These are phyloP conservation scores for Apamea sordens DNA, from an alignment of 2,888 invertebrate species.

Conservation along the genomic window DNA sequence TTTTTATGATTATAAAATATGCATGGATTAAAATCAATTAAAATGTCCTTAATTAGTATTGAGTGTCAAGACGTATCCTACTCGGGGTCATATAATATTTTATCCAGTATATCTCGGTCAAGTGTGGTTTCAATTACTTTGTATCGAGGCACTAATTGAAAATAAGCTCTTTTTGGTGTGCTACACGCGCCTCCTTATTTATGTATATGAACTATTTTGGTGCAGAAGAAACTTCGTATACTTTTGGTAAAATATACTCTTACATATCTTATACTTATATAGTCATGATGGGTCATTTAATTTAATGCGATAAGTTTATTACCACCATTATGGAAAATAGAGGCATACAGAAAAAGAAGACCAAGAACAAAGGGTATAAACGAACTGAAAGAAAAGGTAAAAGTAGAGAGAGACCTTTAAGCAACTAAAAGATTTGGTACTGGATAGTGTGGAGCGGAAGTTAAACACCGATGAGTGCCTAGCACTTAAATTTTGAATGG, in stretches of 20 bases:
- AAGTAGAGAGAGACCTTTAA: not conserved
- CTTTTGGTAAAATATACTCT: not conserved
- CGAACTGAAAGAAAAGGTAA: not conserved
- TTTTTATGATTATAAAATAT: not conserved
- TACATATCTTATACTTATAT: not conserved
- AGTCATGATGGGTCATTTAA: not conserved
- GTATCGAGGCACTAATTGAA: constrained; percentile 15
- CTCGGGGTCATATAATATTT: not conserved
- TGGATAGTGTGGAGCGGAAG: not conserved
- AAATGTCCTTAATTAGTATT: not conserved
- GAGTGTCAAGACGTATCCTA: not conserved
- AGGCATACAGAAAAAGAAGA: not conserved
- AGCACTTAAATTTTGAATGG: not conserved
- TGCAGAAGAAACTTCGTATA: not conserved
- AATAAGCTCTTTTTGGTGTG: constrained; percentile 4
- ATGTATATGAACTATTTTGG: not conserved
- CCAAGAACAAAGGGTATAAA: not conserved
- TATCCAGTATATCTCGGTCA: constrained; percentile 13
- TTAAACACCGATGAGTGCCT: not conserved
- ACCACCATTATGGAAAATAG: not conserved
- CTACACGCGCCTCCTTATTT: not conserved
- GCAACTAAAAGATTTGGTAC: not conserved
- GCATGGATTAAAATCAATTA: not conserved
- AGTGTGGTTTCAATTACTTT: constrained; percentile 20
- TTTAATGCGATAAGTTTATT: not conserved